These are phyloP conservation scores for Halcyon chelicuti DNA, from an alignment of 2,797 vertebrate genomes.

Conservation along the genomic window DNA sequence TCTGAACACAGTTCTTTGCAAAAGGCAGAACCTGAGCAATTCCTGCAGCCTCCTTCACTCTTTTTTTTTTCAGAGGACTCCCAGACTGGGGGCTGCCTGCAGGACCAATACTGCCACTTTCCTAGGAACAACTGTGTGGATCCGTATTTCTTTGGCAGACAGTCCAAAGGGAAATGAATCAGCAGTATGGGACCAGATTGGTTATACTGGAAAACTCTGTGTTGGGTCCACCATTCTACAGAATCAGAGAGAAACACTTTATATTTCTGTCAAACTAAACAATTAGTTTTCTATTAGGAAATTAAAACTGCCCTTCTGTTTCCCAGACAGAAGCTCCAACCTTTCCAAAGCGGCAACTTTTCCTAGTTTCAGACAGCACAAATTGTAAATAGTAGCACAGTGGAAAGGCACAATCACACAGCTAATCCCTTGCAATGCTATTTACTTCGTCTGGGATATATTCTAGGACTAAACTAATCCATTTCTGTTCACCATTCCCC, in stretches of 20 bases:
- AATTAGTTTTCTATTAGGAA: not conserved
- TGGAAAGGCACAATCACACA: not conserved
- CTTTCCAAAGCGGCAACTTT: not conserved
- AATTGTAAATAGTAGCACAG: not conserved
- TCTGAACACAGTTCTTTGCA: not conserved
- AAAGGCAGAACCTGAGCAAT: not conserved
- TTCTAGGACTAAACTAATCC: not conserved
- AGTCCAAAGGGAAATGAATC: not conserved
- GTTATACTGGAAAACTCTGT: not conserved
- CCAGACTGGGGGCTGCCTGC: not conserved
- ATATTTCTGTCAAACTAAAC: not conserved
- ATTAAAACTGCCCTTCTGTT: not conserved
- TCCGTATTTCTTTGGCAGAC: not conserved
- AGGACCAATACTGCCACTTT: not conserved
- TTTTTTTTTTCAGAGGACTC: not conserved
- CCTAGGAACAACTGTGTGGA: not conserved
- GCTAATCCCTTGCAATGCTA: not conserved
- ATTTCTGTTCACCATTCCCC: not conserved
- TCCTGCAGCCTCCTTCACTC: not conserved
- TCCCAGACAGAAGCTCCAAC: not conserved
- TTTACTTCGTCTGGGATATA: not conserved
- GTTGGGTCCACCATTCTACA: not conserved
- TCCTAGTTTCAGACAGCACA: not conserved
- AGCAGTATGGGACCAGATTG: accelerated
- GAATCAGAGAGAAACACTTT: not conserved